A percentile compares a stretch with the other conserved stretches of the same genome.
Conservation (phyloP, 2,888 invertebrate genomes). For the Calameuta filiformis region DNA sequence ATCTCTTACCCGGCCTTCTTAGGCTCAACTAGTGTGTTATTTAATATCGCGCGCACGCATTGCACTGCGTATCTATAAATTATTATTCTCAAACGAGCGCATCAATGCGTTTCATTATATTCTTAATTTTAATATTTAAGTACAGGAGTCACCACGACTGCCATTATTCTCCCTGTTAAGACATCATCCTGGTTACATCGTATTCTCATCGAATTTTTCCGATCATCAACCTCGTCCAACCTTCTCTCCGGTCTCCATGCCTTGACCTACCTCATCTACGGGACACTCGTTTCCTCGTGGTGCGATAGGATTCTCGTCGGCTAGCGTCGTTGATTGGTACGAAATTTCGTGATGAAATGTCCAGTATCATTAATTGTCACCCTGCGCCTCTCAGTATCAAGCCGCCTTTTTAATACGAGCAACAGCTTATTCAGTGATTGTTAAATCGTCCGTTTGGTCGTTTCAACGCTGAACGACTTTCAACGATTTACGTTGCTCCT, state of each 20-base stretch:
- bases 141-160: neutral
- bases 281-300: neutral
- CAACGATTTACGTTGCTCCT: neutral
- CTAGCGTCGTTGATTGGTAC: neutral
- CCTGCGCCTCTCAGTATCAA: neutral
- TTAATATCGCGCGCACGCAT: neutral
- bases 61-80: neutral
- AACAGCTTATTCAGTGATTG: neutral
- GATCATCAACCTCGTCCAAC: neutral
- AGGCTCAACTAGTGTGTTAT: neutral
- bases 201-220: neutral
- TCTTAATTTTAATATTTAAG: constrained; percentile 9
- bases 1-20: neutral
- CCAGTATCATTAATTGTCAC: neutral
- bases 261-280: neutral
- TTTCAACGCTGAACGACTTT: neutral
- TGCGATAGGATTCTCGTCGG: neutral
- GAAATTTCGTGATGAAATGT: neutral
- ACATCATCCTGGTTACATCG: neutral
- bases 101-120: neutral
- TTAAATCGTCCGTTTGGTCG: neutral
- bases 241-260: neutral
- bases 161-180: neutral
- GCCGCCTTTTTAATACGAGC: neutral
- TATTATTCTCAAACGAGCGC: neutral